Percentiles rank a stretch among this genome's conserved stretches.
Evolutionary conservation across 2,888 invertebrate genomes (phyloP).

Genomic region (Argyresthia goedartella): DNA sequence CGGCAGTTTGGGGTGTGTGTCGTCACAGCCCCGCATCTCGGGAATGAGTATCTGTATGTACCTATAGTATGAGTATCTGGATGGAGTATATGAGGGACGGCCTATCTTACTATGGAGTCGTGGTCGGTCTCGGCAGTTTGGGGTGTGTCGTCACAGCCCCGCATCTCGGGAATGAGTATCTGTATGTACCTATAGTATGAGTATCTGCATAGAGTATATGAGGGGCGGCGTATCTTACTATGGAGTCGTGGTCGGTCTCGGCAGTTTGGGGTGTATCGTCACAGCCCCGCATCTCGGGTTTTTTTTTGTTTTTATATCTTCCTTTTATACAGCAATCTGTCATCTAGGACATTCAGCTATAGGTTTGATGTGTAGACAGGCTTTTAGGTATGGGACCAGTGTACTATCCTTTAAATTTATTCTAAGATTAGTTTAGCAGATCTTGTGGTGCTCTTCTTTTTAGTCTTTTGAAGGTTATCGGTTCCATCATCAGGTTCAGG

Average conservation of each 20-base stretch:
- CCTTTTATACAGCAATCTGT: too few species aligned
- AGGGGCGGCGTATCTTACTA: slow-evolving; percentile 21
- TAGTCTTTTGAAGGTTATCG: too few species aligned
- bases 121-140: slow-evolving; percentile 19
- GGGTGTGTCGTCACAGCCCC: slow-evolving; percentile 72
- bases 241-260: slow-evolving; percentile 31
- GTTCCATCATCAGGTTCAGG: too few species aligned
- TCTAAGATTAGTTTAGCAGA: too few species aligned
- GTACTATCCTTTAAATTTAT: too few species aligned
- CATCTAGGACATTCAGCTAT: too few species aligned
- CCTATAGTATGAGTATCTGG: too few species aligned
- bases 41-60: slow-evolving; percentile 87
- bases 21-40: slow-evolving; percentile 36
- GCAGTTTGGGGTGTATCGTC: slow-evolving; percentile 29
- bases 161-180: slow-evolving; percentile 93
- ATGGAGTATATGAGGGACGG: background rate
- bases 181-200: slow-evolving; percentile 88
- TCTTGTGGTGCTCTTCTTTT: too few species aligned
- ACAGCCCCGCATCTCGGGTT: slow-evolving; percentile 90
- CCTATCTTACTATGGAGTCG: slow-evolving; percentile 35
- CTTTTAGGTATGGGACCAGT: too few species aligned
- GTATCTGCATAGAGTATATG: too few species aligned
- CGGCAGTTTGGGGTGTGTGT: background rate
- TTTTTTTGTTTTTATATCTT: too few species aligned
- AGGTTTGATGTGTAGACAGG: too few species aligned